phyloP scores from a whole-genome alignment of 2,113 vertebrate species.

The Lota lota region DNA sequence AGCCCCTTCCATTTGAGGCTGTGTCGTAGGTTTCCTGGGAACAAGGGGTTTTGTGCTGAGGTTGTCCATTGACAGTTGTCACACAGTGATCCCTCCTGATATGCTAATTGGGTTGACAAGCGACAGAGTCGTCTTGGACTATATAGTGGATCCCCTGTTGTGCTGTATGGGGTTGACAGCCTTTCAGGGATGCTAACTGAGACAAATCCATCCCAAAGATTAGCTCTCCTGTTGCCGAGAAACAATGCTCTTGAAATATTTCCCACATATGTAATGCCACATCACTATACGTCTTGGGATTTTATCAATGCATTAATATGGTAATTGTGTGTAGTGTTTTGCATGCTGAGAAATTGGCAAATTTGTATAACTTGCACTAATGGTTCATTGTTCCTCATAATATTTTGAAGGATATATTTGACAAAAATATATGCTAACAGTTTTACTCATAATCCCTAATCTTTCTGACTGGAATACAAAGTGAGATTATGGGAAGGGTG shows the following conservation, averaged over 20 bases:
- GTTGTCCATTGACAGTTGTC: constrained; percentile 67
- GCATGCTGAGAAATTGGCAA: constrained; percentile 35
- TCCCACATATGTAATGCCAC: constrained; percentile 68
- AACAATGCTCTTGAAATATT: constrained; percentile 64
- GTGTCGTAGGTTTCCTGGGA: constrained; percentile 48
- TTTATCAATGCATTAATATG: constrained; percentile 42
- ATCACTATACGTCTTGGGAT: constrained; percentile 40
- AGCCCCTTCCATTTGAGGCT: constrained; percentile 31
- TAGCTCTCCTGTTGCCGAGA: constrained; percentile 51
- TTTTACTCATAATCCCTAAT: neutral
- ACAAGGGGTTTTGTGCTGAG: constrained; percentile 66
- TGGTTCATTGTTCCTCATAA: neutral
- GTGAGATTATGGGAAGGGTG: too few relatives aligned
- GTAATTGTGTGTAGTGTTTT: constrained; percentile 27
- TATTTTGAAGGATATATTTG: neutral
- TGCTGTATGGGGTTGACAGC: constrained; percentile 53
- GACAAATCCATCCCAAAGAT: constrained; percentile 60
- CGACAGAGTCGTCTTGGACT: constrained; percentile 60
- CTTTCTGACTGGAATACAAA: too few relatives aligned
- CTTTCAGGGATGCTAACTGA: constrained; percentile 59
- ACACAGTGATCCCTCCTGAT: constrained; percentile 62
- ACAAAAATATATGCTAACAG: neutral
- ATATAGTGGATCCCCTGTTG: constrained; percentile 61
- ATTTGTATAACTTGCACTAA: constrained; percentile 40
- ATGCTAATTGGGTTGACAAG: constrained; percentile 69